Evolutionary conservation across 2,888 invertebrate genomes (phyloP), one percentile per base, ranked within the genome.

Genomic region (Cordilura impudica): DNA sequence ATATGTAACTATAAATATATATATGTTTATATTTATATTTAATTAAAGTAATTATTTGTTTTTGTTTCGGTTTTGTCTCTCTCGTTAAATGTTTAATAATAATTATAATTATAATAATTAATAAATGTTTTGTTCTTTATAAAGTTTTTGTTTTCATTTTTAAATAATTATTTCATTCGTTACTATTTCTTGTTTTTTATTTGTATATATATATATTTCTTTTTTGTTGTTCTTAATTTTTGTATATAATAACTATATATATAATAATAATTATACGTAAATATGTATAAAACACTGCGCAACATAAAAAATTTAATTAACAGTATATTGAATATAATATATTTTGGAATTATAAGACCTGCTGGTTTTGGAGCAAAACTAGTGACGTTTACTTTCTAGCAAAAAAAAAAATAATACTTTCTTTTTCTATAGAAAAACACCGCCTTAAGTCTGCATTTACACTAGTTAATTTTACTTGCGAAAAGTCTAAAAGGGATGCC

Each of bases 191-290:
- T 35, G 7, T 31, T 26, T 73, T 53, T 73, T 26, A 31, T 63
- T 78, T 65, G 16, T 60, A n/a, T n/a, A n/a, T 56, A 45, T 49
- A 26, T 43, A 49, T 58, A 51, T 29, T 16, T 49, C 21, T 56
- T 26, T 10, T 47, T 21, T 10, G 49, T 53, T 54, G 14, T 67
- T n/a, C n/a, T n/a, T n/a, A n/a, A n/a, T 69, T 60, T 60, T 81
- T 78, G 63, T 63, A 66, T 81, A 77, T 81, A 73, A 70, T 81
- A 70, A 60, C 72, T 71, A 66, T 75, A 35, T 69, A 49, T 49
- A 47, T 61, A 47, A 65, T 76, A 76, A 74, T 78, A 76, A 81
- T 51, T 75, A 81, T 78, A 81, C 72, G 74, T 81, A 74, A 81
- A 81, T 81, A 76, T 81, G 45, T 77, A 51, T 39, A 39, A 39